Conservation (phyloP, 2,113 vertebrate species). For the Microcebus ravelobensis region DNA sequence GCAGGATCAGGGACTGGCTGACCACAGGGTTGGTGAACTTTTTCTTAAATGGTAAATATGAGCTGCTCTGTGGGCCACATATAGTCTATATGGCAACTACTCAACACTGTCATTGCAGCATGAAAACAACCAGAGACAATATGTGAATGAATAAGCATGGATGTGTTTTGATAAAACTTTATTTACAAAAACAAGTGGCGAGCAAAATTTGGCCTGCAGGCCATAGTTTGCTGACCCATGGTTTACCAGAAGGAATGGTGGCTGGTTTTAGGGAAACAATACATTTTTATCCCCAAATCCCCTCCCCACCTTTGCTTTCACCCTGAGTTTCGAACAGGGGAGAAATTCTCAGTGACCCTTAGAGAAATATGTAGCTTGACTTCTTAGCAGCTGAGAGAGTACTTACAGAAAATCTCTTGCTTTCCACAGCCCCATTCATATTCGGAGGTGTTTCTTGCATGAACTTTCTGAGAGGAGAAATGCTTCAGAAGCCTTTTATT, state of each 20-base stretch:
- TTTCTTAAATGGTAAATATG: not conserved
- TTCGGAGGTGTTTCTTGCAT: not conserved
- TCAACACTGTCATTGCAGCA: not conserved
- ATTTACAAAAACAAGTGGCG: not conserved
- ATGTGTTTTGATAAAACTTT: constrained; percentile 6
- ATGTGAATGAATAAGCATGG: not conserved
- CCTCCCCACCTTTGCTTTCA: not conserved
- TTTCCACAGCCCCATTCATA: not conserved
- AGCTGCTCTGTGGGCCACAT: not conserved
- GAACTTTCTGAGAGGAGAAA: not conserved
- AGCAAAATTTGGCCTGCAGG: not conserved
- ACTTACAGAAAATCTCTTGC: not conserved
- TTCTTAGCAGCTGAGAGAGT: not conserved
- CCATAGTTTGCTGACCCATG: not conserved
- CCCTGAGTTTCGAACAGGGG: not conserved
- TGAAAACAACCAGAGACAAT: not conserved
- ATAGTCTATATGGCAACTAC: not conserved
- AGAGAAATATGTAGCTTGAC: not conserved
- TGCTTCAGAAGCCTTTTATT: not conserved
- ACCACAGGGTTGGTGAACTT: not conserved
- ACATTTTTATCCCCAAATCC: not conserved
- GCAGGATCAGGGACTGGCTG: not conserved
- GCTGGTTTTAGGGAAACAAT: not conserved
- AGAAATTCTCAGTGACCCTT: not conserved
- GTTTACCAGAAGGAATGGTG: not conserved